phyloP scores from a whole-genome alignment of 2,113 vertebrate species.

The Erpornis zantholeuca region DNA sequence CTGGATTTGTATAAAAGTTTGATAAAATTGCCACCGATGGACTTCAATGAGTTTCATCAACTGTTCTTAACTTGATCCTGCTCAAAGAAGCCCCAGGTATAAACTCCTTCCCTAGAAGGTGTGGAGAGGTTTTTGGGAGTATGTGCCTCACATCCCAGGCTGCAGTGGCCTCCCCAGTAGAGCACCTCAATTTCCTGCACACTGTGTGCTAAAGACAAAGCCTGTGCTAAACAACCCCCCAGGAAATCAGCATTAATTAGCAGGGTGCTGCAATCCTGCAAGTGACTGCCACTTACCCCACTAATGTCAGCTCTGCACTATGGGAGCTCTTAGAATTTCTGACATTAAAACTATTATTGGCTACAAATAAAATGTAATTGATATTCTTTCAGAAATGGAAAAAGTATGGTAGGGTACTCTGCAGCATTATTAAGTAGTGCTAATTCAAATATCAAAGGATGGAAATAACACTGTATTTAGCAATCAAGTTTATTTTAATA shows the following conservation, averaged over 20 bases:
- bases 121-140: not conserved
- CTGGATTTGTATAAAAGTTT: not conserved
- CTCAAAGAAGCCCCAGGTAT: not conserved
- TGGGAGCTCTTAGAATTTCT: not conserved
- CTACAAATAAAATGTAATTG: not conserved
- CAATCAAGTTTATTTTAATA: not conserved
- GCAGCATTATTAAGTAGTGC: not conserved
- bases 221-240: not conserved
- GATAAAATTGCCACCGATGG: not conserved
- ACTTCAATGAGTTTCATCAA: not conserved
- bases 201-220: not conserved
- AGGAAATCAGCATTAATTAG: slow-evolving; percentile 30
- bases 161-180: not conserved
- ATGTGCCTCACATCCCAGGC: rapidly evolving
- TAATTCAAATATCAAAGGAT: not conserved
- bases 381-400: not conserved
- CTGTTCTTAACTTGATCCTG: not conserved
- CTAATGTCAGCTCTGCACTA: not conserved
- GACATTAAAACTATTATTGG: not conserved
- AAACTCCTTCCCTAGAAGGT: not conserved
- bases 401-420: not conserved
- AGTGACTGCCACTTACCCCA: not conserved
- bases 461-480: not conserved
- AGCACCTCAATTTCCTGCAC: not conserved
- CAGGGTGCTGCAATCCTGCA: not conserved